Evolutionary conservation across 2,113 vertebrate species (phyloP).

Genomic region (Rhagologus leucostigma): DNA sequence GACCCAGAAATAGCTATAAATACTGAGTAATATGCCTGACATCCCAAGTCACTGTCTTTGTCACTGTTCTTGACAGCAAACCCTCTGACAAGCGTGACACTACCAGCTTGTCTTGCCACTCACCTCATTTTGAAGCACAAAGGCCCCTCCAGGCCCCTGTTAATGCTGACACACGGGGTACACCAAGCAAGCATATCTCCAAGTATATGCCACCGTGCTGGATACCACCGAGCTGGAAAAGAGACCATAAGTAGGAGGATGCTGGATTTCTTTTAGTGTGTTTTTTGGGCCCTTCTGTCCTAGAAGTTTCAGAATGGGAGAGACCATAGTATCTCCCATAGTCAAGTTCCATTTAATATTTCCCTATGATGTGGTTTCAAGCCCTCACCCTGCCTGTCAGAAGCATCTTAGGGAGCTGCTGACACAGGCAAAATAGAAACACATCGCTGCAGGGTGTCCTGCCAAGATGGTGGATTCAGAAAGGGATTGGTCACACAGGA

Average conservation of each 20-base stretch:
- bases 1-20: slow-evolving; percentile 21
- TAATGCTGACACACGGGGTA: neutral
- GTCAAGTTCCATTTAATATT: neutral
- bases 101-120: neutral
- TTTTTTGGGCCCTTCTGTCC: neutral
- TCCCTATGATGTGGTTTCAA: neutral
- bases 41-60: neutral
- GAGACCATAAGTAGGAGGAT: neutral
- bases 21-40: neutral
- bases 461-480: neutral
- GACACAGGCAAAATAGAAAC: neutral
- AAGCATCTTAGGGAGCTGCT: neutral
- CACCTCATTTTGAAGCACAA: neutral
- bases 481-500: neutral
- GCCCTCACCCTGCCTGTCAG: neutral
- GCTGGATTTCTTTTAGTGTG: neutral
- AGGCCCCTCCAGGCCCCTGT: neutral
- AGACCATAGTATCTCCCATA: neutral
- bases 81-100: neutral
- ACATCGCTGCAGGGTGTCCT: neutral
- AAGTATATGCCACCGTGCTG: neutral
- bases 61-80: neutral
- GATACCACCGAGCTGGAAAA: neutral
- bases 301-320: neutral
- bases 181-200: neutral